Conservation (phyloP, 2,888 invertebrate species). For the Polymixis flavicincta region DNA sequence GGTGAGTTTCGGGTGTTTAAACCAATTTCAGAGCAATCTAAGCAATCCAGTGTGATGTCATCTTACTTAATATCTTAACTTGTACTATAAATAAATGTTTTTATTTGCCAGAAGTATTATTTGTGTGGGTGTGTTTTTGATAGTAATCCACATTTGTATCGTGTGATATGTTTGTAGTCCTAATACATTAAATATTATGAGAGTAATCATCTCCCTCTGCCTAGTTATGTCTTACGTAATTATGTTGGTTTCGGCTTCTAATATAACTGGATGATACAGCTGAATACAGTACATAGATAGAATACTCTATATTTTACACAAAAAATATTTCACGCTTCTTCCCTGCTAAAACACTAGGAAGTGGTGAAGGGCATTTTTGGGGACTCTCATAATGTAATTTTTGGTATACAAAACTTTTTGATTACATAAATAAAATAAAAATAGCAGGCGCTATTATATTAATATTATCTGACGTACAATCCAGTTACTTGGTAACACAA, state of each 20-base stretch:
- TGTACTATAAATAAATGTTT: not conserved
- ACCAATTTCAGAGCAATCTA: not conserved
- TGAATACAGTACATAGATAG: not conserved
- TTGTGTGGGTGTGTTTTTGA: not conserved
- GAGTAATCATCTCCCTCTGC: not conserved
- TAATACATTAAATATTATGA: not conserved
- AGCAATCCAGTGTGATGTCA: not conserved
- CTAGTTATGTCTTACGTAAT: not conserved
- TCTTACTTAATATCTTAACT: not conserved
- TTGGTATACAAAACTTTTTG: too few species aligned
- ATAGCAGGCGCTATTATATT: too few species aligned
- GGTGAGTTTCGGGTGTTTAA: too few species aligned
- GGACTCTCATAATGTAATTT: too few species aligned
- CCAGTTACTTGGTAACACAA: not conserved
- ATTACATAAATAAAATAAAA: too few species aligned
- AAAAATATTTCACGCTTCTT: too few species aligned
- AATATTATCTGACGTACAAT: too few species aligned
- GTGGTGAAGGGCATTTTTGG: too few species aligned
- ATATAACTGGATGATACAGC: not conserved
- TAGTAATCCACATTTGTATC: not conserved
- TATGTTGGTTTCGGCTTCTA: not conserved
- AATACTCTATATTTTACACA: too few species aligned
- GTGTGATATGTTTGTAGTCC: not conserved
- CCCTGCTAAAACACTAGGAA: too few species aligned
- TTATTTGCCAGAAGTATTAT: not conserved